Base-by-base conservation (phyloP, 2,113 vertebrate species). In the Orycteropus afer region DNA sequence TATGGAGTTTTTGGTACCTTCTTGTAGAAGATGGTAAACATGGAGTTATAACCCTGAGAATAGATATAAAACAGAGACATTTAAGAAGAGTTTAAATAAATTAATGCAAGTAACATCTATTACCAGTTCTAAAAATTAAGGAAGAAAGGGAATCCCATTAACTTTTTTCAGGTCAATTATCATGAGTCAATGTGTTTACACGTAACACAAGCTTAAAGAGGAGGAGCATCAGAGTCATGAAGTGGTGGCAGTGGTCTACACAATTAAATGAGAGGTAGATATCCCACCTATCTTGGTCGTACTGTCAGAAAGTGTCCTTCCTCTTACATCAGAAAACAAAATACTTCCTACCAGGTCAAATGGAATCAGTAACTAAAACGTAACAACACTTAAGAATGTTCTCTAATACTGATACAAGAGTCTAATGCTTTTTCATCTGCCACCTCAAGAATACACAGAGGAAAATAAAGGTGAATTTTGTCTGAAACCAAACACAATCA, bases 21-120 rank as follows among this genome's bases (percentile, higher is more conserved):
- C 96, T 93, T 95, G 76, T 78, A 93, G 93, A 95, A 80, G 82
- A 97, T 89, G 83, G 88, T 94, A 96, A 96, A 97, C 95, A 97
- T 55, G 86, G 73, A 97, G 57, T 89, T 92, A 95, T 29, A 97
- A 96, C 93, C 96, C 97, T 97, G 96, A 97, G 96, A 97, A 96
- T 25, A 96, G 83, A 91, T 87, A 90, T 73, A 92, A 95, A 96
- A 95, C 73, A 82, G 82, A 97, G 49, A 96, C 61, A 51, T 69
- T 93, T 94, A 84, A 63, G 69, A 93, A 86, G 51, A 93, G 29
- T 69, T 94, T 86, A 96, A 94, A 95, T 97, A 94, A 97, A 94
- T 95, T 83, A 95, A 96, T 91, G 91, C 45, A 53, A 71, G 71
- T 65, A 89, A 89, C 51, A 81, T 76, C 86, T 89, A 89, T 55